These are phyloP conservation scores for Galerucella pusilla DNA, from an alignment of 2,888 invertebrate species.

Conservation along the genomic window DNA sequence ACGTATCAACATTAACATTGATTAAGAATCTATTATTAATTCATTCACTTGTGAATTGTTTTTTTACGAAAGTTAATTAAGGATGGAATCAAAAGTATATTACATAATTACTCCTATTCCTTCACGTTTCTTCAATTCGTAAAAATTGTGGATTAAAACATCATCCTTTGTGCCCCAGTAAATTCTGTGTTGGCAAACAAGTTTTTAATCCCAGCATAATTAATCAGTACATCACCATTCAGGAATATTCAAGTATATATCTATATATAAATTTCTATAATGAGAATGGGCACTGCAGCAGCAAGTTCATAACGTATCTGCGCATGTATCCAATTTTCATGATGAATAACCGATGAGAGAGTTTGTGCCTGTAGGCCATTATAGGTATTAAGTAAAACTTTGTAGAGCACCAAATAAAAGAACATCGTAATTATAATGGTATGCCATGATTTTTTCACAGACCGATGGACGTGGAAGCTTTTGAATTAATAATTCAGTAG, in stretches of 20 bases:
- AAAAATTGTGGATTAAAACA: too few relatives aligned
- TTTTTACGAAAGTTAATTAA: too few relatives aligned
- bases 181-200: neutral
- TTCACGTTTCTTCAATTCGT: too few relatives aligned
- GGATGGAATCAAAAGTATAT: too few relatives aligned
- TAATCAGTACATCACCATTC: neutral
- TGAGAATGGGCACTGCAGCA: neutral
- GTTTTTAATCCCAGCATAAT: neutral
- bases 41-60: too few relatives aligned
- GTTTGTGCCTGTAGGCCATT: neutral
- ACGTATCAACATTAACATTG: too few relatives aligned
- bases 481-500: too few relatives aligned
- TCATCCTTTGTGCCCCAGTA: too few relatives aligned
- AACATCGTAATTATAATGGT: neutral
- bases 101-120: too few relatives aligned
- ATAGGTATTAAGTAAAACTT: neutral
- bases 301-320: neutral
- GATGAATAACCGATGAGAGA: slow-evolving; percentile 2
- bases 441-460: neutral
- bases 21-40: too few relatives aligned
- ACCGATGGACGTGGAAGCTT: too few relatives aligned
- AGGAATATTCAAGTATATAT: neutral
- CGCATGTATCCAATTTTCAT: neutral
- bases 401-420: neutral
- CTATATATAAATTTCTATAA: neutral